Evolutionary conservation across 2,797 vertebrate genomes (phyloP).

Genomic region (Pipistrellus kuhlii): DNA sequence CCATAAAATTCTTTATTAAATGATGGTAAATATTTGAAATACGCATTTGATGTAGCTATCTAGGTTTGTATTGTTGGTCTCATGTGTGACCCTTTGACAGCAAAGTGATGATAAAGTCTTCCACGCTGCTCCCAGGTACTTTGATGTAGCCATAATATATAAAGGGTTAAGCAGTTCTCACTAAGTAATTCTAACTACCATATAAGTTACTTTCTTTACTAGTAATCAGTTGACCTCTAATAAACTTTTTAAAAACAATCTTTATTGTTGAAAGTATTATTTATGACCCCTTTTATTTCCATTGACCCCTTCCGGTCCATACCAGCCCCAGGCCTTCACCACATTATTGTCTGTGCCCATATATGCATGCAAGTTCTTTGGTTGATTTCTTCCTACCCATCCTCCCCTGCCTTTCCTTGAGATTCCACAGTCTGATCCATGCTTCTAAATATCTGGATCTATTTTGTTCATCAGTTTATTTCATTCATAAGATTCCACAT

Average conservation of each 20-base stretch:
- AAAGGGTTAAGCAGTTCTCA: neutral
- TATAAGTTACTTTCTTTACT: neutral
- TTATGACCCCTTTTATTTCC: too few species aligned
- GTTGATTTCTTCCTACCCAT: too few species aligned
- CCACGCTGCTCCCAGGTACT: neutral
- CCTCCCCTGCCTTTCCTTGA: too few species aligned
- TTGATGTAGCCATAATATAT: neutral
- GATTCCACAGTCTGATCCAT: too few species aligned
- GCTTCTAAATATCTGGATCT: too few species aligned
- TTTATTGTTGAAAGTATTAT: too few species aligned
- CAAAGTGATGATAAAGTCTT: neutral
- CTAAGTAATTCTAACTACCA: neutral
- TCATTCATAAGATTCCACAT: too few species aligned
- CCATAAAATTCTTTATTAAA: neutral
- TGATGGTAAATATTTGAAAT: neutral
- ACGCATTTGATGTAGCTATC: neutral
- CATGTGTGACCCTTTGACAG: neutral
- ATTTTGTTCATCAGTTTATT: too few species aligned
- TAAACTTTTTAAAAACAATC: neutral
- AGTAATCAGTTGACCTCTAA: neutral
- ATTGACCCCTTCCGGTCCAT: too few species aligned
- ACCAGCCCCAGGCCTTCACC: too few species aligned
- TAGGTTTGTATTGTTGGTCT: neutral
- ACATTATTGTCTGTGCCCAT: too few species aligned
- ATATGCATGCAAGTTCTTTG: too few species aligned